Evolutionary conservation across 2,797 vertebrate species (phyloP).

Genomic region (Gymnodraco acuticeps): DNA sequence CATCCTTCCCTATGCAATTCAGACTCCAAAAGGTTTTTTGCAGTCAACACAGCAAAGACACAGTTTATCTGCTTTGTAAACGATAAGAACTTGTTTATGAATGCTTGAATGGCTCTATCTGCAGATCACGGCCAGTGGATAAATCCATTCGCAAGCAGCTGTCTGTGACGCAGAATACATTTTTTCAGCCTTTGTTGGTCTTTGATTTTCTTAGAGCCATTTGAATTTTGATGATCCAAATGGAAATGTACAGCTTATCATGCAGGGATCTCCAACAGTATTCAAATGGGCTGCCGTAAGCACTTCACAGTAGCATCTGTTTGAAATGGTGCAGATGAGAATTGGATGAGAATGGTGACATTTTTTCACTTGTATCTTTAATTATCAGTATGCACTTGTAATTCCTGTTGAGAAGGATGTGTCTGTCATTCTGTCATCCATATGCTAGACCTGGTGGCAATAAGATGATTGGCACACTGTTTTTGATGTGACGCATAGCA

Average conservation of each 20-base stretch:
- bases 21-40: slow-evolving; percentile 7
- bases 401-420: too few species aligned
- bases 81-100: not conserved
- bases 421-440: too few species aligned
- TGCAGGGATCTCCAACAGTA: slow-evolving; percentile 15
- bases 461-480: not conserved
- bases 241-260: slow-evolving; percentile 33
- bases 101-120: not conserved
- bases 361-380: slow-evolving; percentile 5
- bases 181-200: slow-evolving; percentile 4
- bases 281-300: slow-evolving; percentile 19
- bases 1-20: slow-evolving; percentile 22
- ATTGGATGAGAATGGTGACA: not conserved
- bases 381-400: not conserved
- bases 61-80: slow-evolving; percentile 1
- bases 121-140: not conserved
- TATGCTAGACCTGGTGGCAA: not conserved
- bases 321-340: slow-evolving; percentile 8
- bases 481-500: slow-evolving; percentile 22
- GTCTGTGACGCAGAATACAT: not conserved
- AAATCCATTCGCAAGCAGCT: slow-evolving; percentile 1
- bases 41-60: not conserved
- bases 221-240: slow-evolving; percentile 20
- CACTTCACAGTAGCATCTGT: not conserved
- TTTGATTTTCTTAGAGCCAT: slow-evolving; percentile 14